Conservation (phyloP, 2,113 vertebrate species). For the Callithrix jacchus region DNA sequence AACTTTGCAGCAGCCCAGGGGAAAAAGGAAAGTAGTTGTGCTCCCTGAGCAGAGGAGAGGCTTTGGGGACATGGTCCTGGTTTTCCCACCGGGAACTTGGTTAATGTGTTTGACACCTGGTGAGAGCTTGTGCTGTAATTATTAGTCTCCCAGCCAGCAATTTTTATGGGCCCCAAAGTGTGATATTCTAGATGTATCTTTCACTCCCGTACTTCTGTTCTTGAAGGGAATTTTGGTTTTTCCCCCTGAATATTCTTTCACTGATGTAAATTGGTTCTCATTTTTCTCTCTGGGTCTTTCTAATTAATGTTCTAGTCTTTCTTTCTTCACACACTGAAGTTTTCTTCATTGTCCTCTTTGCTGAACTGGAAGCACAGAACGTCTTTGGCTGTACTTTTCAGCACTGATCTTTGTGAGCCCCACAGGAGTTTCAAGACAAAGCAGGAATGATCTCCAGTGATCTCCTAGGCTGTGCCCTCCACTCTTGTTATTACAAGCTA, state of each 20-base stretch:
- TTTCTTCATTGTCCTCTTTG: not conserved
- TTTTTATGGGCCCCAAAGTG: slow-evolving; percentile 35
- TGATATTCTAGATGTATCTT: not conserved
- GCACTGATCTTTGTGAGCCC: not conserved
- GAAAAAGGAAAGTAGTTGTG: slow-evolving; percentile 42
- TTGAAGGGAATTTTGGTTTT: not conserved
- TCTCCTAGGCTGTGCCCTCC: not conserved
- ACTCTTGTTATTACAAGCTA: not conserved
- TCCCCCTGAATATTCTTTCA: not conserved
- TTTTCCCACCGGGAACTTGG: slow-evolving; percentile 34
- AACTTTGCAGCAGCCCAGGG: slow-evolving; percentile 33
- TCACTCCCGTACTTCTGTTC: not conserved
- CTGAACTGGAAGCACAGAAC: not conserved
- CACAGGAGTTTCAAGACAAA: not conserved
- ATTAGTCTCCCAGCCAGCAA: slow-evolving; percentile 68
- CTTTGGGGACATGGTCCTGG: slow-evolving; percentile 27
- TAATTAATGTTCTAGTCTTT: not conserved
- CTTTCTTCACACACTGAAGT: not conserved
- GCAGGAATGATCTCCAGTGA: not conserved
- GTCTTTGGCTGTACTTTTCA: not conserved
- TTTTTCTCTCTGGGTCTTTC: not conserved
- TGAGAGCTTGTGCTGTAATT: slow-evolving; percentile 56
- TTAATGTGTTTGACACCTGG: slow-evolving; percentile 68
- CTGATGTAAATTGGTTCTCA: not conserved
- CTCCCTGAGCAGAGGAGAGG: slow-evolving; percentile 22